Conservation (phyloP, 2,888 invertebrate species). For the Eilema depressum region DNA sequence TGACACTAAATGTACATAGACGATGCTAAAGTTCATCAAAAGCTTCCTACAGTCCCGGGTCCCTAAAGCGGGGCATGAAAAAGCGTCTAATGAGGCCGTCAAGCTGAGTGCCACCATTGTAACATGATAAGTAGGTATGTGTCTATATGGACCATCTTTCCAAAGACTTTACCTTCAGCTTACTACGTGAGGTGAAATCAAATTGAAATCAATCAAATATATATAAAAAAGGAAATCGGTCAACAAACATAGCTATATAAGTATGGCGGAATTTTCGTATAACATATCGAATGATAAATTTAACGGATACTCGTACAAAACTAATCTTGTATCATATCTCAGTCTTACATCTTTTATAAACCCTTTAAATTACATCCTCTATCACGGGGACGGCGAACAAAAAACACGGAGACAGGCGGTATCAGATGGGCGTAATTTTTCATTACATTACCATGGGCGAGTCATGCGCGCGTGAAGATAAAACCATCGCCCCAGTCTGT, state of each 20-base stretch:
- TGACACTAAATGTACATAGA: too few species aligned
- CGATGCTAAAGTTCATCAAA: too few species aligned
- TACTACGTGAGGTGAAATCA: too few species aligned
- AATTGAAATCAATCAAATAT: too few species aligned
- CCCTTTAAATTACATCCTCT: slow-evolving; percentile 28
- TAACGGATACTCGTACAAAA: background rate
- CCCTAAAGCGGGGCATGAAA: too few species aligned
- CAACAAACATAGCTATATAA: background rate
- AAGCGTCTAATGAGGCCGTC: too few species aligned
- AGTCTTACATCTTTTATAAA: slow-evolving; percentile 31
- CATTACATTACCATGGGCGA: slow-evolving; percentile 85
- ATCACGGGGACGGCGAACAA: slow-evolving; percentile 49
- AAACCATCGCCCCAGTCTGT: slow-evolving; percentile 66
- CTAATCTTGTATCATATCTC: slow-evolving; percentile 5
- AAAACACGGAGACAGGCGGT: slow-evolving; percentile 67
- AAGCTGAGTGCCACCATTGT: too few species aligned
- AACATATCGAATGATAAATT: background rate
- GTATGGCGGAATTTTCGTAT: background rate
- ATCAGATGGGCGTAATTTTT: slow-evolving; percentile 86
- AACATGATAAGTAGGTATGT: too few species aligned
- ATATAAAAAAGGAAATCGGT: background rate
- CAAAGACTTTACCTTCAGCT: too few species aligned
- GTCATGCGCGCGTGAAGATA: slow-evolving; percentile 85
- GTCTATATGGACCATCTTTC: too few species aligned
- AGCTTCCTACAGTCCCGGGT: too few species aligned